Evolutionary conservation across 2,888 invertebrate genomes (phyloP).

Genomic region (Nomada lathburiana): DNA sequence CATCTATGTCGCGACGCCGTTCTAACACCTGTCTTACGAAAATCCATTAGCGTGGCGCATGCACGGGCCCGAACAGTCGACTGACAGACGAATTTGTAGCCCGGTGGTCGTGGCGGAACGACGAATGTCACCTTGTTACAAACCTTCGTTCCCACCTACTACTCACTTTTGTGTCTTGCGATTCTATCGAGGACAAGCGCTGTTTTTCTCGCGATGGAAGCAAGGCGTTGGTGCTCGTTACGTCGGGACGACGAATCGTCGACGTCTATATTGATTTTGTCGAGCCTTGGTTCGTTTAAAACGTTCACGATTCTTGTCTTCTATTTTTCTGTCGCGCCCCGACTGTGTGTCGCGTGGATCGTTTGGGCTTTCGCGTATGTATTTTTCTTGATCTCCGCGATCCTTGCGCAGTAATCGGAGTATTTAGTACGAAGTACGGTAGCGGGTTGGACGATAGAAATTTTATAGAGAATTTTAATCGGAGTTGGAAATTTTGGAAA

Average conservation of each 20-base stretch:
- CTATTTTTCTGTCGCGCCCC: neutral
- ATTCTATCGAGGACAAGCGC: slow-evolving; percentile 1
- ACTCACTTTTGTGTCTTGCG: neutral
- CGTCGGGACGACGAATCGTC: neutral
- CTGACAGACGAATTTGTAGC: slow-evolving; percentile 53
- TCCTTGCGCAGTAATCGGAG: too few species aligned
- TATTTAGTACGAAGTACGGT: too few species aligned
- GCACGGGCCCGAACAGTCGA: slow-evolving; percentile 25
- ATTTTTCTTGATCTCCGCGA: neutral
- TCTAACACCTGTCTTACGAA: slow-evolving; percentile 68
- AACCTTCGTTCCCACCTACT: neutral
- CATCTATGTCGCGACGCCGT: slow-evolving; percentile 64
- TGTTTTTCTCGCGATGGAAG: slow-evolving; percentile 13
- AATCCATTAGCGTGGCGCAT: slow-evolving; percentile 60
- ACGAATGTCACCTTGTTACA: slow-evolving; percentile 14
- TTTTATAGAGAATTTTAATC: too few species aligned
- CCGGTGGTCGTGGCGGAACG: slow-evolving; percentile 27
- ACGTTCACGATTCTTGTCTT: neutral
- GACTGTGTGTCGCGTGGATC: neutral
- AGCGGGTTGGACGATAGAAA: too few species aligned
- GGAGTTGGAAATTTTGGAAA: too few species aligned
- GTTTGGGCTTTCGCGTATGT: neutral
- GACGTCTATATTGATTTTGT: slow-evolving; percentile 10
- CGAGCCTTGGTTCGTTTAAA: neutral
- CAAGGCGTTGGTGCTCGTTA: slow-evolving; percentile 17